phyloP scores from a whole-genome alignment of 1,140 invertebrate genomes.

The Phymastichus coffea region DNA sequence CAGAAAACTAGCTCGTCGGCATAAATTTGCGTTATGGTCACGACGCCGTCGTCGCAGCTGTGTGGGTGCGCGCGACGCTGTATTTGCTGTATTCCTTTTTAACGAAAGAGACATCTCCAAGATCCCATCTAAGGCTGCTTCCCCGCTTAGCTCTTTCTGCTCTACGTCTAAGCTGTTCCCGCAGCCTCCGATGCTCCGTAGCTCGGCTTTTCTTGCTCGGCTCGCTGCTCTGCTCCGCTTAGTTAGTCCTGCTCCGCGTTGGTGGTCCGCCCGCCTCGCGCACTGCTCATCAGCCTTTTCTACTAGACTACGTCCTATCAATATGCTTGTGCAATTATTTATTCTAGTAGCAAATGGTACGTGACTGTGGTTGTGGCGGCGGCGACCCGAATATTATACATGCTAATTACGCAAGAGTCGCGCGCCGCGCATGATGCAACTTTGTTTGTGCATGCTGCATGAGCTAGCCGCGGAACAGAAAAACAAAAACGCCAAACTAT shows the following conservation, averaged over 20 bases:
- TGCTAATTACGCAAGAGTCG: slow-evolving; percentile 1
- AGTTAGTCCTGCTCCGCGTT: too few relatives aligned
- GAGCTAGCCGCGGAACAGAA: too few relatives aligned
- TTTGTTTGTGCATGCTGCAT: too few relatives aligned
- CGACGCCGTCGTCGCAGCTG: too few relatives aligned
- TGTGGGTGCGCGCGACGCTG: neutral
- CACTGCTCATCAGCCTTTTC: too few relatives aligned
- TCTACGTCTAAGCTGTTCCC: neutral
- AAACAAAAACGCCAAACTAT: too few relatives aligned
- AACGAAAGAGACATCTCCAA: slow-evolving; percentile 1
- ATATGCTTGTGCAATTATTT: neutral
- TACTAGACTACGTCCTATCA: too few relatives aligned
- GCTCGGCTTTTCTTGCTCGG: neutral
- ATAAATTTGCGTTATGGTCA: slow-evolving; percentile 2
- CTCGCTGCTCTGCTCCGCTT: too few relatives aligned
- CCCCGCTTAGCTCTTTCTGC: neutral
- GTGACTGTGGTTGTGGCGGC: neutral
- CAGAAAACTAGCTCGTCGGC: too few relatives aligned
- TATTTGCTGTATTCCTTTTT: slow-evolving; percentile 1
- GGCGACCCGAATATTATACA: slow-evolving; percentile 3
- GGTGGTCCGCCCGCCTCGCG: too few relatives aligned
- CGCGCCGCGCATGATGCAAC: too few relatives aligned
- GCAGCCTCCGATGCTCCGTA: neutral
- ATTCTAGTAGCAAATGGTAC: neutral
- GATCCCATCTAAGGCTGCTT: slow-evolving; percentile 1